Conservation (phyloP, 2,888 invertebrate species). For the Tipula helvola region DNA sequence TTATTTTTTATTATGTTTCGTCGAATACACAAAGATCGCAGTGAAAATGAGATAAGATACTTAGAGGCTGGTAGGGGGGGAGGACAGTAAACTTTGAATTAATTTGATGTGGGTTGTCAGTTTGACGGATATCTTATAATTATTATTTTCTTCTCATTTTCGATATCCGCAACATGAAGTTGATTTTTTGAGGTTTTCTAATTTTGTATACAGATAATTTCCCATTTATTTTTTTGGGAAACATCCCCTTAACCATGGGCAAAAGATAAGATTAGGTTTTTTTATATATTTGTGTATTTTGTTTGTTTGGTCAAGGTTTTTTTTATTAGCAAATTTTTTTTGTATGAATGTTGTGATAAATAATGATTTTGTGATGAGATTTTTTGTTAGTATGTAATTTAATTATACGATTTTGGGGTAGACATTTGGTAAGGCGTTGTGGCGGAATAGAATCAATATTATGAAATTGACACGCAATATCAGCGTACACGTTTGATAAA, state of each 20-base stretch:
- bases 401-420: not conserved
- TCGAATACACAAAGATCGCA: not conserved
- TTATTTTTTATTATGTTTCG: not conserved
- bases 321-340: not conserved
- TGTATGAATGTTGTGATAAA: not conserved
- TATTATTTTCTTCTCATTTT: not conserved
- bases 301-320: not conserved
- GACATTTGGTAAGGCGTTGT: not conserved
- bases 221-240: not conserved
- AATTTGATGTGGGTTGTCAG: slow-evolving; percentile 4
- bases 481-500: no score
- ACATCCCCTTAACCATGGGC: not conserved
- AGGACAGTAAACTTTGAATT: not conserved
- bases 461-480: no score
- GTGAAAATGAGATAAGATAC: not conserved
- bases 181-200: not conserved
- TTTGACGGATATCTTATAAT: slow-evolving; percentile 4
- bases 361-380: not conserved
- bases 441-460: no score
- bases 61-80: not conserved
- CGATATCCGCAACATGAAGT: not conserved
- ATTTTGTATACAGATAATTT: not conserved
- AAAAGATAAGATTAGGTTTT: not conserved
- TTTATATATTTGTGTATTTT: not conserved
- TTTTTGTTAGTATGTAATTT: not conserved